phyloP scores from a whole-genome alignment of 2,797 vertebrate species.

The Limosa lapponica region DNA sequence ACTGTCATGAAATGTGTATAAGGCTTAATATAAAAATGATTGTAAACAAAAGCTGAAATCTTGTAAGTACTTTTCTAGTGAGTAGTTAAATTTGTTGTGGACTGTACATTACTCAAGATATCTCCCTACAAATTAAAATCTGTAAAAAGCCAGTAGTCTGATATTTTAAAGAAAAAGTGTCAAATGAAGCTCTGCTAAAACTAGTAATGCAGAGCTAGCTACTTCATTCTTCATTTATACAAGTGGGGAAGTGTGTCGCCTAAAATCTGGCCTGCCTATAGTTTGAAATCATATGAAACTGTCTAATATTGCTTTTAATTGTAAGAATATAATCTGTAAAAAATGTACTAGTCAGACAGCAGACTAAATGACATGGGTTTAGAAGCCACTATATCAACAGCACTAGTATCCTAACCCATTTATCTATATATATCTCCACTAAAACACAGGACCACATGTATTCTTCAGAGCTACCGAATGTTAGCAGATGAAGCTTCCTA shows the following conservation, averaged over 20 bases:
- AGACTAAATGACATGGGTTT: not conserved
- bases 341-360: not conserved
- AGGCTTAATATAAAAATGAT: not conserved
- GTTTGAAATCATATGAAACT: not conserved
- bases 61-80: not conserved
- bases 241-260: not conserved
- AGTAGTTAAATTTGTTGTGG: not conserved
- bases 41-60: not conserved
- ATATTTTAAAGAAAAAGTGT: not conserved
- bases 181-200: not conserved
- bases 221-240: not conserved
- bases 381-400: not conserved
- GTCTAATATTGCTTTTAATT: not conserved
- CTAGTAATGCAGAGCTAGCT: not conserved
- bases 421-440: not conserved
- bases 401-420: not conserved
- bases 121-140: not conserved
- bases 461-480: not conserved
- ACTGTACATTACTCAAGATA: not conserved
- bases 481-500: not conserved
- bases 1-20: not conserved
- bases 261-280: not conserved
- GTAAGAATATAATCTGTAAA: not conserved
- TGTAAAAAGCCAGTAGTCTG: not conserved
- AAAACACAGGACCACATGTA: not conserved